Evolutionary conservation across 2,888 invertebrate species (phyloP), one percentile per base, ranked within the genome.

Genomic region (Eumacrocentrus americanus): DNA sequence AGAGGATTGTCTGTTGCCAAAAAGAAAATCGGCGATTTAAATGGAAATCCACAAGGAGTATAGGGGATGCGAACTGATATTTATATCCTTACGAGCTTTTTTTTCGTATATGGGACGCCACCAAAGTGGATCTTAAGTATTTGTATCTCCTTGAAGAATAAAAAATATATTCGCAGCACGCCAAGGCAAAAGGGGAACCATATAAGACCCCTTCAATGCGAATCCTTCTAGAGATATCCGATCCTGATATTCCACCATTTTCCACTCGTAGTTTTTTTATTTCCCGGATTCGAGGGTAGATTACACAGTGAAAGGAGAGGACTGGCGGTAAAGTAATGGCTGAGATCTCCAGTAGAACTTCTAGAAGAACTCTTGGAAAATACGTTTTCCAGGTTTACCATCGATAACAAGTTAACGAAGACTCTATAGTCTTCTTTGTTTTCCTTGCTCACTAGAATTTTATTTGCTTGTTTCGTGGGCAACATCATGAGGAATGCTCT

Each of bases 11-110:
- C 38, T 54, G 22, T 18, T 16, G 22, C 11, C 14, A 40, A 11
- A 25, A 25, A 34, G 22, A 53, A 54, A 54, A 59, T 47, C 20
- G 38, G 46, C 48, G 54, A 59, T 59, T 59, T 37, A 53, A 53
- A 59, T 59, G 59, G 53, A 53, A 53, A 59, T 53, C 53, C 48
- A 22, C 20, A 20, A 12, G n/a, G 25, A 2, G 4, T 20, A n/a
- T 29, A 29, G 35, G 52, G 46, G 37, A 6, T 51, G 50, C 16
- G 35, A 58, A 23, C 46, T 22, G 46, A 58, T 53, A 54, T 59
- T 48, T 59, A 54, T 59, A 47, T 47, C 48, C 37, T 40, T 38
- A 20, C 22, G 12, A 47, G 20, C 20, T 20, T 35, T 51, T 48
- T 40, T 50, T 25, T 22, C 12, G 7, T 48, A 25, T 48, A 23